Conservation (phyloP, 2,888 invertebrate species). For the Apamea monoglypha region DNA sequence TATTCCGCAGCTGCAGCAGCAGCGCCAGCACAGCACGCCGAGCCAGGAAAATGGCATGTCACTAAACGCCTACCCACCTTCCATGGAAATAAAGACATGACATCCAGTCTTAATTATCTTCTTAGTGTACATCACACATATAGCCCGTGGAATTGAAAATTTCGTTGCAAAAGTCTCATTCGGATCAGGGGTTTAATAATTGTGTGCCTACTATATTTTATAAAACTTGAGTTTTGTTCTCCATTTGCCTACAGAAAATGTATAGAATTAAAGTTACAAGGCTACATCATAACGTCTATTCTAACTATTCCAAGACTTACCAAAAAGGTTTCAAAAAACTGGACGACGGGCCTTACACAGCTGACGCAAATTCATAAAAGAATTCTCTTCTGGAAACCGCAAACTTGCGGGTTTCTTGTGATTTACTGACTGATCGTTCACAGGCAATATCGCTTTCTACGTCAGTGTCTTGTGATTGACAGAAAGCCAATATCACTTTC, state of each 20-base stretch:
- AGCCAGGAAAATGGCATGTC: too few relatives aligned
- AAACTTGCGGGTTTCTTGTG: neutral
- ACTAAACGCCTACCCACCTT: too few relatives aligned
- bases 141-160: neutral
- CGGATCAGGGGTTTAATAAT: neutral
- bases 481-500: neutral
- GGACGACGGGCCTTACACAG: neutral
- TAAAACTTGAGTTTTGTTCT: too few relatives aligned
- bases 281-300: too few relatives aligned
- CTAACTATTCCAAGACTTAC: neutral
- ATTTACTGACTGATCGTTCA: neutral
- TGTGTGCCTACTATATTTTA: too few relatives aligned
- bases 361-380: neutral
- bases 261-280: too few relatives aligned
- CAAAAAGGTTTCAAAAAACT: neutral
- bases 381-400: neutral
- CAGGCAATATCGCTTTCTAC: neutral
- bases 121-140: neutral
- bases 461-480: neutral
- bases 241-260: neutral
- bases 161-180: neutral
- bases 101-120: neutral
- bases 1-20: too few relatives aligned
- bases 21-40: too few relatives aligned
- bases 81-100: too few relatives aligned